phyloP scores from a whole-genome alignment of 2,113 vertebrate genomes.

The Mormyrus lacerda region DNA sequence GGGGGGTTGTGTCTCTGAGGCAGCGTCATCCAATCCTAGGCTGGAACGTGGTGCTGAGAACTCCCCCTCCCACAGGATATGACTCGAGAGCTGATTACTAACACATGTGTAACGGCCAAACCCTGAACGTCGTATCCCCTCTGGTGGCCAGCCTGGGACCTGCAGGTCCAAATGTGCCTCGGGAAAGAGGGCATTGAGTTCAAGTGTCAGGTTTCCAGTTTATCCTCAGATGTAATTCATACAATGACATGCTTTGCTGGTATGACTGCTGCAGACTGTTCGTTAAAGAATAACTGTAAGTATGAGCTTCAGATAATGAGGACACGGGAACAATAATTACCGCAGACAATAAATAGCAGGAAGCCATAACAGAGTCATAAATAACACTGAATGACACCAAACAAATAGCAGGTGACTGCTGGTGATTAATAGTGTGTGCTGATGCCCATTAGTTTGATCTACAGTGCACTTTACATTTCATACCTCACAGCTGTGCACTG shows the following conservation, averaged over 20 bases:
- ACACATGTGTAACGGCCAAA: conserved; percentile 27
- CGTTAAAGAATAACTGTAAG: not conserved
- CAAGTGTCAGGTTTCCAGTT: not conserved
- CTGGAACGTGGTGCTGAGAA: conserved; percentile 14
- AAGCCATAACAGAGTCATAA: not conserved
- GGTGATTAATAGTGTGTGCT: not conserved
- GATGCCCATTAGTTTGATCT: not conserved
- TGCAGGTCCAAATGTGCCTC: not conserved
- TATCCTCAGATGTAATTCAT: not conserved
- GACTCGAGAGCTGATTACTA: conserved; percentile 32
- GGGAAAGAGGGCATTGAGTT: not conserved
- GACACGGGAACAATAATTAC: not conserved
- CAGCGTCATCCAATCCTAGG: conserved; percentile 31
- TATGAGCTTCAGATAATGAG: not conserved
- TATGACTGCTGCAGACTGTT: not conserved
- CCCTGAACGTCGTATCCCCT: not conserved
- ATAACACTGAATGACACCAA: not conserved
- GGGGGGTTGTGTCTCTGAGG: conserved; percentile 14
- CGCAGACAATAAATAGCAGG: not conserved
- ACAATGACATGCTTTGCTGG: not conserved
- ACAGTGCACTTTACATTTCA: not conserved
- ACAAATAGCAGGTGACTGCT: not conserved
- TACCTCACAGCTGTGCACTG: not conserved
- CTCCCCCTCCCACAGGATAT: conserved; percentile 18
- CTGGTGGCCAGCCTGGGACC: not conserved